Base-by-base conservation (phyloP, 2,888 invertebrate genomes). In the Falcaria lacertinaria region DNA sequence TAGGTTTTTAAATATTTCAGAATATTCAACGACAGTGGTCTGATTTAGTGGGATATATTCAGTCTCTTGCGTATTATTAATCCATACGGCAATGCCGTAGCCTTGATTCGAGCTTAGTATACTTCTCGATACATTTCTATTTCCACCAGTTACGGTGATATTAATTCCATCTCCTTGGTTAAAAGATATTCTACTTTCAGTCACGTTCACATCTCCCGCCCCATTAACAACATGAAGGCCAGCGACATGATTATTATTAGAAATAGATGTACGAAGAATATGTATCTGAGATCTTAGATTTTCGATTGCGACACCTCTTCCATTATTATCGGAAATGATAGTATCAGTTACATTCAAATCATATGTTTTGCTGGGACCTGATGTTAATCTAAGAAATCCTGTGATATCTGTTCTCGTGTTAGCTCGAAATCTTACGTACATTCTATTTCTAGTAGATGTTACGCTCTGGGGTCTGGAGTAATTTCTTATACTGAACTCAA, bases 91-190 rank as follows among this genome's bases (percentile, higher is more conserved):
- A 15, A 97, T 78, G 1, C 98, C 98, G 63, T 96, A 95, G 6
- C 98, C 97, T 52, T 92, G 91, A 79, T 99, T 99, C 0, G 96
- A 95, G 40, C 94, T 95, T 16, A 99, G 86, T 17, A 93, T 94
- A 35, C 96, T 95, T 57, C 93, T 91, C 8, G 98, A 98, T 47
- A 99, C 91, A 67, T 99, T 98, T 50, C 97, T 91, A 60, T 95
- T 95, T 0, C 99, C 99, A 0, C 99, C 99, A 2, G 96, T 95
- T 48, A 97, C 97, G 0, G 98, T 98, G 8, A 99, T 94, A 75
- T 99, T 99, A 7, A 99, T 91, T 0, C 99, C 99, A 66, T 97
- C 97, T 1, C 97, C 98, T 68, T 94, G 92, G 74, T 99, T 99
- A 59, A 96, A 95, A 14, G 95, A 94, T 54, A 99, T 94, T 61